These are phyloP conservation scores for Epiblema foenella DNA, from an alignment of 2,888 invertebrate species.

Conservation along the genomic window DNA sequence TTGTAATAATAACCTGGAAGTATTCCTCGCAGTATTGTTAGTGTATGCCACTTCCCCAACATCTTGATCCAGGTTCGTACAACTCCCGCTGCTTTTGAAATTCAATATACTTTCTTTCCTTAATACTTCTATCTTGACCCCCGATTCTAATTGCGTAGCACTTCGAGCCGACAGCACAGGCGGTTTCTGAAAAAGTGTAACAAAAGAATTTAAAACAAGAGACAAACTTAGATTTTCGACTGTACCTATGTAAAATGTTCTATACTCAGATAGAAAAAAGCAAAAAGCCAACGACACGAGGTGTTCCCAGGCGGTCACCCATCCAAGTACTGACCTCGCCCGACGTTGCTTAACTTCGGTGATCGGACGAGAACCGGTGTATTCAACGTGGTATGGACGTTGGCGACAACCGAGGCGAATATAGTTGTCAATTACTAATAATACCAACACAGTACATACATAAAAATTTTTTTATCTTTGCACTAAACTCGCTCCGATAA, in stretches of 20 bases:
- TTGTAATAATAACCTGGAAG: constrained; percentile 61
- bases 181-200: constrained; percentile 58
- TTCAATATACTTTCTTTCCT: constrained; percentile 52
- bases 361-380: constrained; percentile 53
- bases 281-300: constrained; percentile 50
- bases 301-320: constrained; percentile 53
- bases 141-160: constrained; percentile 65
- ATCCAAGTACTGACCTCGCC: constrained; percentile 52
- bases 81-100: constrained; percentile 68
- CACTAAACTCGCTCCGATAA: too few species aligned
- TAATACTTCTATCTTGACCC: constrained; percentile 33
- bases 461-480: too few species aligned
- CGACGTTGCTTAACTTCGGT: constrained; percentile 52
- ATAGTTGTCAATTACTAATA: too few species aligned
- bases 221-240: too few species aligned
- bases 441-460: too few species aligned
- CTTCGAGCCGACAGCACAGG: constrained; percentile 67
- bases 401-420: constrained; percentile 6
- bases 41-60: constrained; percentile 63
- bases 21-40: constrained; percentile 64
- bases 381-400: constrained; percentile 46
- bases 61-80: constrained; percentile 63
- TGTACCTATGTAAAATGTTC: too few species aligned
- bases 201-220: too few species aligned
- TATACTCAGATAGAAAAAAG: too few species aligned